phyloP scores from a whole-genome alignment of 2,113 vertebrate genomes.

The Crotophaga sulcirostris region DNA sequence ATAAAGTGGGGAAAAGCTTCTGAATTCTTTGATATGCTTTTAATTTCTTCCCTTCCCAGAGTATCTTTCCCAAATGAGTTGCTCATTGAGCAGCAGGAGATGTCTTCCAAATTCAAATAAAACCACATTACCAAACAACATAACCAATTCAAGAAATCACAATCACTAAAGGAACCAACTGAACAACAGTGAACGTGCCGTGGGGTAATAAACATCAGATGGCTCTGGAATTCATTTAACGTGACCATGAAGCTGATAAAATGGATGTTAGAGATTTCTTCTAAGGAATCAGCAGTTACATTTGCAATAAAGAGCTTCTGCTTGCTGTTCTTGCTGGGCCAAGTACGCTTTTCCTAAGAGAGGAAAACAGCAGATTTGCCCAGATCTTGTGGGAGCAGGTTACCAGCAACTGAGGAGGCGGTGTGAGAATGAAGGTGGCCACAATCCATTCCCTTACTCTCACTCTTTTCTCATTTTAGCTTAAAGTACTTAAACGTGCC shows the following conservation, averaged over 20 bases:
- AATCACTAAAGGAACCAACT: not conserved
- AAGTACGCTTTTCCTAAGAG: not conserved
- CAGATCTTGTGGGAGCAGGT: not conserved
- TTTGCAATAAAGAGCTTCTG: not conserved
- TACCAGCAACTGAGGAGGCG: not conserved
- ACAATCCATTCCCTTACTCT: not conserved
- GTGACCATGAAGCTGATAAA: not conserved
- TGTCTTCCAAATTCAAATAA: not conserved
- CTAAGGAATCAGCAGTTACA: not conserved
- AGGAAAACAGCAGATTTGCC: not conserved
- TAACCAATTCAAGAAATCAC: not conserved
- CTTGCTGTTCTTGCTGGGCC: not conserved
- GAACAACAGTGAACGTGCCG: not conserved
- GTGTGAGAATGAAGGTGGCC: not conserved
- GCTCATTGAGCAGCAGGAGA: not conserved
- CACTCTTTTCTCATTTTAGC: not conserved
- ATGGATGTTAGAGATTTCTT: not conserved
- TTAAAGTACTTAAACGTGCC: not conserved
- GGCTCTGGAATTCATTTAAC: not conserved
- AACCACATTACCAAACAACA: not conserved
- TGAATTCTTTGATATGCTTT: not conserved
- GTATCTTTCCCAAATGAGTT: not conserved
- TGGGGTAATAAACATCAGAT: constrained; percentile 12
- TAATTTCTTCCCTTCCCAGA: not conserved
- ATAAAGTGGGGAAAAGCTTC: not conserved